These are phyloP conservation scores for Lomographa bimaculata DNA, from an alignment of 2,888 invertebrate genomes.

Conservation along the genomic window DNA sequence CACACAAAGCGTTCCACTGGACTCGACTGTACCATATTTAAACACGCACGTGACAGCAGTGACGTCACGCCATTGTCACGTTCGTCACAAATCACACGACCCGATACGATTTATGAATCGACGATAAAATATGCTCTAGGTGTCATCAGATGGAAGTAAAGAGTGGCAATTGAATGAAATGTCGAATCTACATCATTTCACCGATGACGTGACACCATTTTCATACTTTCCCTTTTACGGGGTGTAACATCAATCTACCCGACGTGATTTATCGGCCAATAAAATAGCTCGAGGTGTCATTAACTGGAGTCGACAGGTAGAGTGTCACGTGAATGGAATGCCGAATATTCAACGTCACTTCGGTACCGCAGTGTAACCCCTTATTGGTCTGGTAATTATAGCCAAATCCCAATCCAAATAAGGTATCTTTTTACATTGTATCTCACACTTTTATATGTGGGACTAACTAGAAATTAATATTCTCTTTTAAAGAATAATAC, in stretches of 20 bases:
- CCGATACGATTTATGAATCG: conserved; percentile 22
- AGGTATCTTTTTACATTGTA: too few relatives aligned
- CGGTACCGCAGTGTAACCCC: background rate
- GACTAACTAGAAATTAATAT: too few relatives aligned
- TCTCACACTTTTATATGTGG: too few relatives aligned
- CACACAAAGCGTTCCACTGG: conserved; percentile 16
- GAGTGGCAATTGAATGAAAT: conserved; percentile 26
- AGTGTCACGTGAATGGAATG: conserved; percentile 16
- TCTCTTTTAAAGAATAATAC: too few relatives aligned
- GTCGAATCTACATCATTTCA: conserved; percentile 20
- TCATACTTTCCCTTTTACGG: conserved; percentile 55
- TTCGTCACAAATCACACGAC: conserved; percentile 29
- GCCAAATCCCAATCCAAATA: too few relatives aligned
- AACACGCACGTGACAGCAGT: conserved; percentile 25
- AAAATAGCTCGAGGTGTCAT: conserved; percentile 65
- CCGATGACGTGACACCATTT: conserved; percentile 60
- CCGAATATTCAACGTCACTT: conserved; percentile 5
- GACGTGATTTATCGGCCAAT: conserved; percentile 68
- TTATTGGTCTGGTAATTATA: too few relatives aligned
- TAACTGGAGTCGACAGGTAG: conserved; percentile 54
- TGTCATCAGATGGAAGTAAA: conserved; percentile 60
- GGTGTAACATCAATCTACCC: conserved; percentile 62
- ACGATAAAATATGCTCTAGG: conserved; percentile 28
- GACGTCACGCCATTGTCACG: conserved; percentile 65
- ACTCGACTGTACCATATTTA: conserved; percentile 17